Evolutionary conservation across 2,888 invertebrate species (phyloP).

Genomic region (Entomobrya multifasciata): DNA sequence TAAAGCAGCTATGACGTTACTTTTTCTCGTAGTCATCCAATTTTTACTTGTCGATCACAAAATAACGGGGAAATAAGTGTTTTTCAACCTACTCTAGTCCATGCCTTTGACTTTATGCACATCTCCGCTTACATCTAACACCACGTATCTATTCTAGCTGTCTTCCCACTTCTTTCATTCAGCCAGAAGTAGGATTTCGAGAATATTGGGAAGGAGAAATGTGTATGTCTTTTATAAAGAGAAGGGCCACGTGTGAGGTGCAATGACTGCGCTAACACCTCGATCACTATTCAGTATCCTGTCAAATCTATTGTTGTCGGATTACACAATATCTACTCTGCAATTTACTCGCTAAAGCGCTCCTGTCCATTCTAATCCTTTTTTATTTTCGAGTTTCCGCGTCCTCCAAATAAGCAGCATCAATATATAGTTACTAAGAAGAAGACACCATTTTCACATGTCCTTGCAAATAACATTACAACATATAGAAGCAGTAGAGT

Average conservation of each 20-base stretch:
- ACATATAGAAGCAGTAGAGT: neutral
- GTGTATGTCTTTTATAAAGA: no score
- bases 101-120: no score
- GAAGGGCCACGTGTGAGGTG: slow-evolving; percentile 48
- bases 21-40: neutral
- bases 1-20: slow-evolving; percentile 15
- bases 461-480: slow-evolving; percentile 28
- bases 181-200: neutral
- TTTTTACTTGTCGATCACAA: slow-evolving; percentile 36
- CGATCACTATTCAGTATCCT: slow-evolving; percentile 61
- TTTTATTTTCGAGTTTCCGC: slow-evolving; percentile 66
- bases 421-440: no score
- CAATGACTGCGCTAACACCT: slow-evolving; percentile 50
- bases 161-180: neutral
- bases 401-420: slow-evolving; percentile 22
- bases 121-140: neutral
- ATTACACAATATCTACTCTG: slow-evolving; percentile 67
- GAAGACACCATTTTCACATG: no score
- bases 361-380: slow-evolving; percentile 72
- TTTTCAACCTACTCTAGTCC: no score
- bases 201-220: neutral
- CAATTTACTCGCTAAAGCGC: slow-evolving; percentile 70
- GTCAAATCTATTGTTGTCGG: slow-evolving; percentile 70
- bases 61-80: slow-evolving; percentile 14
- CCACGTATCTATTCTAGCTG: slow-evolving; percentile 26